These are phyloP conservation scores for Carassius auratus DNA, from an alignment of 2,113 vertebrate species.

Conservation along the genomic window DNA sequence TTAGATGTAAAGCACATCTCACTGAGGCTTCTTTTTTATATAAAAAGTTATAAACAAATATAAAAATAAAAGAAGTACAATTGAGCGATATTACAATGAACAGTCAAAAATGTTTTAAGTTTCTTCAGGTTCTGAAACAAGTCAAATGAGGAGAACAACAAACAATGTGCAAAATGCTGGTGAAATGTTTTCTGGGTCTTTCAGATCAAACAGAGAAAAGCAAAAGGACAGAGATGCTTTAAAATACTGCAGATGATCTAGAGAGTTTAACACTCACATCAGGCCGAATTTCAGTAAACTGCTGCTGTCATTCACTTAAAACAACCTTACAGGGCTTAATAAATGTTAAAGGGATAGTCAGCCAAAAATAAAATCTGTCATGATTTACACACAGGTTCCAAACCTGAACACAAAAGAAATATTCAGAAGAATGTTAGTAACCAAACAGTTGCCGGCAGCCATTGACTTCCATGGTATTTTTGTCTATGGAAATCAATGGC, in stretches of 20 bases:
- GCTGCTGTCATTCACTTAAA: not conserved
- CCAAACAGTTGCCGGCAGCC: not conserved
- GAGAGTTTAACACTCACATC: too few relatives aligned
- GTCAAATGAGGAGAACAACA: not conserved
- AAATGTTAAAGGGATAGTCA: too few relatives aligned
- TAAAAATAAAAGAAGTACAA: not conserved
- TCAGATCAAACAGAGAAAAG: not conserved
- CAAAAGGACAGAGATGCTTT: not conserved
- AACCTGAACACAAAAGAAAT: not conserved
- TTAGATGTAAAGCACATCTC: not conserved
- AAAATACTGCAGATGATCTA: too few relatives aligned
- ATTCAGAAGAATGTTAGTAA: not conserved
- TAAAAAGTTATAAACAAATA: not conserved
- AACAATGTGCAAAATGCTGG: not conserved
- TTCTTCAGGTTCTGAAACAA: too few relatives aligned
- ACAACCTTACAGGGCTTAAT: not conserved
- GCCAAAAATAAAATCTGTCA: too few relatives aligned
- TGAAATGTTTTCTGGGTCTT: not conserved
- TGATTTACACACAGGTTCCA: too few relatives aligned
- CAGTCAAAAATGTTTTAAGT: not conserved
- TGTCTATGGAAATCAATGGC: too few relatives aligned
- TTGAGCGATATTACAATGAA: not conserved
- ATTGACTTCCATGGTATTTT: too few relatives aligned
- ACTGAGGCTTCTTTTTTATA: not conserved
- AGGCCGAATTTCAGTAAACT: too few relatives aligned